Evolutionary conservation across 2,113 vertebrate species (phyloP).

Genomic region (Silurus meridionalis): DNA sequence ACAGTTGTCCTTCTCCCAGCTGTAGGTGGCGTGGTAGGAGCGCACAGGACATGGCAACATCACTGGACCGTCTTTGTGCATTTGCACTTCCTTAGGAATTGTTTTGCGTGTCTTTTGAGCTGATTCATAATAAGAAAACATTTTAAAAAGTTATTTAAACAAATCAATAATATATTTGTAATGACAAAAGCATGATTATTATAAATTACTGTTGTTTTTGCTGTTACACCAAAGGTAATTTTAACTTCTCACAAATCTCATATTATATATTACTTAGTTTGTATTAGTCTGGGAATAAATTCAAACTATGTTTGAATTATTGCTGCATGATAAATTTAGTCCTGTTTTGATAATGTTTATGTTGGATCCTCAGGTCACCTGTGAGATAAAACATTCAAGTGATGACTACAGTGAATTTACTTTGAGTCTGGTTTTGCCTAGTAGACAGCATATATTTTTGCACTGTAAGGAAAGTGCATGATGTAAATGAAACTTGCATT

Average conservation of each 20-base stretch:
- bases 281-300: neutral
- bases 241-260: no score
- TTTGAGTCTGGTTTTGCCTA: neutral
- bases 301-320: neutral
- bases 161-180: neutral
- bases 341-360: neutral
- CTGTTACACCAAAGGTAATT: neutral
- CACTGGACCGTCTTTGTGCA: conserved; percentile 71
- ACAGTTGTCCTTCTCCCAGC: conserved; percentile 79
- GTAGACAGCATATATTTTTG: neutral
- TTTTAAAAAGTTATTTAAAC: conserved; percentile 4
- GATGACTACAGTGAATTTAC: conserved; percentile 13
- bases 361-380: neutral
- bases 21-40: conserved; percentile 78
- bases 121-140: conserved; percentile 39
- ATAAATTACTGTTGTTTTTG: neutral
- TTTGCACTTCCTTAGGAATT: conserved; percentile 68
- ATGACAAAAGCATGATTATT: neutral
- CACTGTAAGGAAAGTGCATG: conserved; percentile 24
- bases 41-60: conserved; percentile 76
- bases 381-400: neutral
- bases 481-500: conserved; percentile 4
- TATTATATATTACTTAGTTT: neutral
- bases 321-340: neutral
- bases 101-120: conserved; percentile 68